Conservation (phyloP, 2,888 invertebrate genomes). For the Pimpla rufipes region DNA sequence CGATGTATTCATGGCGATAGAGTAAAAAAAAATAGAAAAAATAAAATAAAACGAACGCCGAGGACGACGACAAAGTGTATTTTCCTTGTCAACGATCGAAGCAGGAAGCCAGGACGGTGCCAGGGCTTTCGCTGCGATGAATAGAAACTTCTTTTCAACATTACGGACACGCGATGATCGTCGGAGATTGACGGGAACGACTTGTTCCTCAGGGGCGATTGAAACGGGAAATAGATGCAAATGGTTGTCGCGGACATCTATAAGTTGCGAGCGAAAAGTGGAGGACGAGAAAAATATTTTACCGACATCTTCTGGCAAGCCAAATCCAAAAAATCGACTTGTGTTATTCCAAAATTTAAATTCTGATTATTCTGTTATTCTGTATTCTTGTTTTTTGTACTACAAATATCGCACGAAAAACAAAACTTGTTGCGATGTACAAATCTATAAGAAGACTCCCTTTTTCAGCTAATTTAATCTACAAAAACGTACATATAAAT, state of each 20-base stretch:
- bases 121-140: neutral
- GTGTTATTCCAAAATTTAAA: neutral
- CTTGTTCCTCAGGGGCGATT: neutral
- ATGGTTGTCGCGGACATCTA: neutral
- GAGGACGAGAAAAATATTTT: neutral
- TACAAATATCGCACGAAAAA: neutral
- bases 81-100: conserved; percentile 53
- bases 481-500: too few species aligned
- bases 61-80: conserved; percentile 24
- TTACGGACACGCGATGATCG: neutral
- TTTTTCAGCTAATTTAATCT: too few species aligned
- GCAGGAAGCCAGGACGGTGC: conserved; percentile 14
- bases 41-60: neutral
- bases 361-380: neutral
- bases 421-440: too few species aligned
- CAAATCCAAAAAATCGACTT: neutral
- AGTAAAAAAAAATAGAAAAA: conserved; percentile 20
- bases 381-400: neutral
- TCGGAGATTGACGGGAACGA: conserved; percentile 25
- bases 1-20: conserved; percentile 48
- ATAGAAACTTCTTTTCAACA: conserved; percentile 28
- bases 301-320: neutral
- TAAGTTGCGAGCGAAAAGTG: neutral
- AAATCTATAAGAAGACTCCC: too few species aligned
- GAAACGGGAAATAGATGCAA: neutral